Evolutionary conservation across 1,140 invertebrate genomes (phyloP), one percentile per base, ranked within the genome.

Genomic region (Solen grandis): DNA sequence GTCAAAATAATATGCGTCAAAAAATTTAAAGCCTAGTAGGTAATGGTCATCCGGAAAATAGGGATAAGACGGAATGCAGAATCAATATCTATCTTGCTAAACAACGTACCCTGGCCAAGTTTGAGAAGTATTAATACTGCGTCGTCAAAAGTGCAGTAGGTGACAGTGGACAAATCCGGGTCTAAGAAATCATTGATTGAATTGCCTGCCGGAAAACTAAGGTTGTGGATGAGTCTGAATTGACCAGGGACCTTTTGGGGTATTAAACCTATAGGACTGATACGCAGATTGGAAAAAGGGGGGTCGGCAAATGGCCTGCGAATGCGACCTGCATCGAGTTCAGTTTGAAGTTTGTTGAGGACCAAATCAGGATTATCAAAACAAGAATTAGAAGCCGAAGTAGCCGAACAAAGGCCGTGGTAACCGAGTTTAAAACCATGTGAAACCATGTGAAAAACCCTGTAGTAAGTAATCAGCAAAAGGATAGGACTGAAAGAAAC

Each of bases 161-260:
- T 16, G 25, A 76, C 73, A 13, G 35, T 33, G 41, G 73, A 36
- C 2, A 76, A 54, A 31, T 76, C 36, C 3, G 36, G 27, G 16
- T 65, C 60, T 27, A 76, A 65, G 31, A 54, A 76, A 22, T 76
- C 73, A 55, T 76, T 76, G 25, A 76, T 33, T 29, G 72, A 75
- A 22, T 16, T 38, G 19, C 72, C 72, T 22, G 10, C 19, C 13
- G 38, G 66, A 54, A 52, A 52, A 31, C 22, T 52, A 27, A 70
- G 66, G 31, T 70, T 2, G 13, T 73, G 70, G 19, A 73, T 73
- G 19, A 73, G 16, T 5, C 70, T 55, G 25, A 60, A 73, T 38
- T 73, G 8, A 1, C 55, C 55, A 2, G 33, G 50, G 2, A 25
- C 54, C 41, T 73, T 73, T 55, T 73, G 57, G 5, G 70, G 70